A percentile compares a stretch with the other conserved stretches of the same genome.
Evolutionary conservation across 2,797 vertebrate genomes (phyloP).

Genomic region (Urophycis tenuis): DNA sequence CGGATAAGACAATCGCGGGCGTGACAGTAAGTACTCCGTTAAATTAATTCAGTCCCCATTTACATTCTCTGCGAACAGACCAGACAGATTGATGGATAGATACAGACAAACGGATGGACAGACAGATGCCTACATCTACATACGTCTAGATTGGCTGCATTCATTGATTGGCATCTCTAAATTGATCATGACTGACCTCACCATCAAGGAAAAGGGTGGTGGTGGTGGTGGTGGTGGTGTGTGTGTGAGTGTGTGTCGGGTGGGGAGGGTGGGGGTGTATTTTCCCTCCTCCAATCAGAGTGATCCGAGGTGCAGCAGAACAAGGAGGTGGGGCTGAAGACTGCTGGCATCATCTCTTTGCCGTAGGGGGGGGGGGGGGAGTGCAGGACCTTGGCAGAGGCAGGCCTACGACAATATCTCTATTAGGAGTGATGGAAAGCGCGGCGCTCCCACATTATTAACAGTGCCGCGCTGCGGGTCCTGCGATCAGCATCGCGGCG

Average conservation of each 20-base stretch:
- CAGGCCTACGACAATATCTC: slow-evolving; percentile 63
- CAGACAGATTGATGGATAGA: not conserved
- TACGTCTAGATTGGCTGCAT: not conserved
- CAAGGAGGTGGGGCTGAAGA: slow-evolving; percentile 41
- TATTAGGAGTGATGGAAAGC: slow-evolving; percentile 68
- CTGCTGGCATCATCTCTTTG: slow-evolving; percentile 49
- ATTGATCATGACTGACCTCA: not conserved
- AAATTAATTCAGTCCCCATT: not conserved
- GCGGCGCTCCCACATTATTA: slow-evolving; percentile 61
- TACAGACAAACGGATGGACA: not conserved
- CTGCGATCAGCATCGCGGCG: slow-evolving; percentile 43
- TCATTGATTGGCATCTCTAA: not conserved
- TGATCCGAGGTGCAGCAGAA: not conserved
- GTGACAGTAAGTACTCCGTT: not conserved
- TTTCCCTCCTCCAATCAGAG: not conserved
- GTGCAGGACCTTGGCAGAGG: slow-evolving; percentile 46
- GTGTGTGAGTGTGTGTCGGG: too few relatives aligned
- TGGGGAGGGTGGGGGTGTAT: too few relatives aligned
- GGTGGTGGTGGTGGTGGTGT: too few relatives aligned
- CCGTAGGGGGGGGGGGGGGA: slow-evolving; percentile 26
- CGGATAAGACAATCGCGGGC: not conserved
- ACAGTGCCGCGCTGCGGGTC: slow-evolving; percentile 50
- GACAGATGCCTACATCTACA: not conserved
- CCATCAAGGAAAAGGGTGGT: not conserved
- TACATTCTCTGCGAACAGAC: too few relatives aligned